Evolutionary conservation across 2,888 invertebrate species (phyloP).

Genomic region (Dioctria rufipes): DNA sequence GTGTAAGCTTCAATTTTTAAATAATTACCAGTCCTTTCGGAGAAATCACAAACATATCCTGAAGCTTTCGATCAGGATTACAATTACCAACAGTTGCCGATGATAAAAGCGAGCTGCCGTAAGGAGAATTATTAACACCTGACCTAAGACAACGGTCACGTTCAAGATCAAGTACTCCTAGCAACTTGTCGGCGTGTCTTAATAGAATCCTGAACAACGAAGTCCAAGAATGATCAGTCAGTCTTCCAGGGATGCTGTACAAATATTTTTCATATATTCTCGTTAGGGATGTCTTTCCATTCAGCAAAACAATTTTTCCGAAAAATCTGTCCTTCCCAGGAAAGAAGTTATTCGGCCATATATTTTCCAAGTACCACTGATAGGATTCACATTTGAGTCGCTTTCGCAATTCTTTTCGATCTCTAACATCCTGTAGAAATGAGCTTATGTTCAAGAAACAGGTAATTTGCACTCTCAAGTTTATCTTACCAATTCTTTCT

Average conservation of each 20-base stretch:
- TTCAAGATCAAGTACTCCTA: slow-evolving; percentile 65
- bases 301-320: slow-evolving; percentile 80
- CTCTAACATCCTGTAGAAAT: slow-evolving; percentile 71
- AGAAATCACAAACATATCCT: slow-evolving; percentile 81
- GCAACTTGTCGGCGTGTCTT: slow-evolving; percentile 63
- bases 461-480: background rate
- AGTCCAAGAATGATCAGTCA: slow-evolving; percentile 64
- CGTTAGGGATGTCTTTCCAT: slow-evolving; percentile 65
- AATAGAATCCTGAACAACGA: slow-evolving; percentile 65
- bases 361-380: slow-evolving; percentile 92
- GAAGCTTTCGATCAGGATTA: slow-evolving; percentile 65
- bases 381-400: slow-evolving; percentile 88
- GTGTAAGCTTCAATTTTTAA: slow-evolving; percentile 5
- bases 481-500: slow-evolving; percentile 60
- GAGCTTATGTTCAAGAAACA: slow-evolving; percentile 64
- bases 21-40: slow-evolving; percentile 72
- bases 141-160: slow-evolving; percentile 68
- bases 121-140: slow-evolving; percentile 63
- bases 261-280: slow-evolving; percentile 66
- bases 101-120: slow-evolving; percentile 62
- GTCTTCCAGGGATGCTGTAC: slow-evolving; percentile 65
- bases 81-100: slow-evolving; percentile 67
- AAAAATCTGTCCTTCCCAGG: slow-evolving; percentile 90
- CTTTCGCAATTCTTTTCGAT: slow-evolving; percentile 79
- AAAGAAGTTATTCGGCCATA: slow-evolving; percentile 98